Conservation (phyloP, 2,888 invertebrate genomes). For the Ephialtes manifestator region DNA sequence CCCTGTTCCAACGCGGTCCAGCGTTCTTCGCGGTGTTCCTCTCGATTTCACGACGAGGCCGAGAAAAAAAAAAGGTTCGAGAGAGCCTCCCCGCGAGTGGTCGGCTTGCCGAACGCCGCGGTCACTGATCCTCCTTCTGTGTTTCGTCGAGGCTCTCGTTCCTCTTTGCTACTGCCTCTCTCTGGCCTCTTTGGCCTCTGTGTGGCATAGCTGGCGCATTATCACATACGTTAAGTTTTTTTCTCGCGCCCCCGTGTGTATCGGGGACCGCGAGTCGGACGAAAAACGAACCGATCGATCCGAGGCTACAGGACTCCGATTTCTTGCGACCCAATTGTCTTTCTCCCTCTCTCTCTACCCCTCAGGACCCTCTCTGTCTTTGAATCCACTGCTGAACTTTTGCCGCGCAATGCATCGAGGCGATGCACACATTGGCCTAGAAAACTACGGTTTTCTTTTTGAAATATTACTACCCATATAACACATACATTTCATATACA, state of each 20-base stretch:
- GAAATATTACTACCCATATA: too few relatives aligned
- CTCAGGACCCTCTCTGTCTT: constrained; percentile 32
- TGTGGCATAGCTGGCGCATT: constrained; percentile 77
- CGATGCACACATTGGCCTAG: constrained; percentile 6
- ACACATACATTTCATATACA: too few relatives aligned
- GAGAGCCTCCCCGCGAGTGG: constrained; percentile 46
- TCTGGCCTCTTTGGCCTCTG: constrained; percentile 64
- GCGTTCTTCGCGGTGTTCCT: constrained; percentile 57
- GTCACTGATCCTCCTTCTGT: constrained; percentile 71
- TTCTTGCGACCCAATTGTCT: constrained; percentile 56
- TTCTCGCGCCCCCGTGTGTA: constrained; percentile 72
- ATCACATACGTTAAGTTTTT: constrained; percentile 80
- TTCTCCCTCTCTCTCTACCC: constrained; percentile 25
- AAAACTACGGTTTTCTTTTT: not conserved
- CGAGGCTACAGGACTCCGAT: constrained; percentile 42
- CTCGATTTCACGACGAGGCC: constrained; percentile 64
- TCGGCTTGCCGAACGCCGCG: constrained; percentile 63
- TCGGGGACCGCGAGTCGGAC: constrained; percentile 66
- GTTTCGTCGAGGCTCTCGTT: constrained; percentile 57
- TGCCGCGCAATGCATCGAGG: constrained; percentile 14
- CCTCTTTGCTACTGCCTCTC: constrained; percentile 55
- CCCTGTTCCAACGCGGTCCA: constrained; percentile 60
- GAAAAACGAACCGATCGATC: constrained; percentile 69
- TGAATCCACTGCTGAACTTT: constrained; percentile 14
- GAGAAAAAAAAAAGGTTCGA: constrained; percentile 61